Evolutionary conservation across 2,888 invertebrate species (phyloP), one percentile per base, ranked within the genome.

Genomic region (Saturnia japonica): DNA sequence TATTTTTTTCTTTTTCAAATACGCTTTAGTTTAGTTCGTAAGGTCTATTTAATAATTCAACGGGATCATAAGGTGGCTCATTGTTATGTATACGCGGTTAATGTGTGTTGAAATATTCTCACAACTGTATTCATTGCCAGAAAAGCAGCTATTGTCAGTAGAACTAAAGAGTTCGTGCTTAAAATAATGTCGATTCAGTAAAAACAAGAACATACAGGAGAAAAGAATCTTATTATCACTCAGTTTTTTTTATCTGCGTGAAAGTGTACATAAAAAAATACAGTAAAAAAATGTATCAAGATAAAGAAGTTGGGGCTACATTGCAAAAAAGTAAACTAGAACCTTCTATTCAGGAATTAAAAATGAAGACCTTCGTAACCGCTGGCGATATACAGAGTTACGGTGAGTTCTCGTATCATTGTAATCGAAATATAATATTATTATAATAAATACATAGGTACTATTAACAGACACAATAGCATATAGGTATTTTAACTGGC

Each of bases 321-420:
- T 60, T 60, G 62, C 90, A 90, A 73, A 92, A 88, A 76, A 92
- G 88, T 60, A 91, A 88, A 74, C 93, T 94, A 70, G 91, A 92
- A 74, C 84, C 88, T 2, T 90, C 93, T 0, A 91, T 93, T 45
- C 91, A 89, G 87, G 93, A 93, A 79, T 73, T 93, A 73, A 91
- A 91, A 75, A 90, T 89, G 79, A 93, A 90, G 67, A 84, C 86
- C 0, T 92, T 91, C 75, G 87, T 91, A 16, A 85, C 91, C 3
- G 88, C 83, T 0, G 84, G 87, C 67, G 91, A 93, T 70, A 86
- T 91, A 57, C 85, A 89, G 66, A 89, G 84, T 70, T 91, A 87
- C 82, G 89, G 93, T 93, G 64, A 54, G 68, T 67, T 42, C 34
- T n/a, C 22, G 9, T 47, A 47, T 25, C 9, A 47, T 16, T 64